phyloP scores from a whole-genome alignment of 1,140 invertebrate genomes.

The Formica exsecta region DNA sequence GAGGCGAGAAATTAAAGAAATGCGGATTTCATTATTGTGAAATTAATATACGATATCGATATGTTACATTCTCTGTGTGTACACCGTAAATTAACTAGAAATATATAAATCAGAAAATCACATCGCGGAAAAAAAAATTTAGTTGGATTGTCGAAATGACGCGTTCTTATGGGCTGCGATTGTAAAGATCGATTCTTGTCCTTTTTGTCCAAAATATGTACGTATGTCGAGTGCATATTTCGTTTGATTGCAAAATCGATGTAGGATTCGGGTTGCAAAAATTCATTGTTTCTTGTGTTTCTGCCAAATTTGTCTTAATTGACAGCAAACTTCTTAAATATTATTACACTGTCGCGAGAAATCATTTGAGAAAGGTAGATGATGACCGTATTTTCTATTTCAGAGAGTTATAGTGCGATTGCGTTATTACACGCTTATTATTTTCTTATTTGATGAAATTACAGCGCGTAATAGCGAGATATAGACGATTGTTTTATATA shows the following conservation, averaged over 20 bases:
- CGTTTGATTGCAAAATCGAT: not conserved
- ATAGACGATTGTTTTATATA: conserved; percentile 13
- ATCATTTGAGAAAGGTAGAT: not conserved
- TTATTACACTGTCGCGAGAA: not conserved
- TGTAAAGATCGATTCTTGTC: not conserved
- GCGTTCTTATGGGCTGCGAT: too few relatives aligned
- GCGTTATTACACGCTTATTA: too few relatives aligned
- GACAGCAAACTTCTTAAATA: not conserved
- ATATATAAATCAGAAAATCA: not conserved
- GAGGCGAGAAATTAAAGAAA: conserved; percentile 16
- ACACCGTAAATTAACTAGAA: not conserved
- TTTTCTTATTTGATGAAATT: not conserved
- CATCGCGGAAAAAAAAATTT: not conserved
- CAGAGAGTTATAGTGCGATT: not conserved
- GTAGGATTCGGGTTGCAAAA: not conserved
- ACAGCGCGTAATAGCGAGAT: conserved; percentile 14
- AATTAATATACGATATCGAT: not conserved
- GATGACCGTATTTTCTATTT: not conserved
- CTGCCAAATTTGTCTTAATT: not conserved
- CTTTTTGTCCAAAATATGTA: not conserved
- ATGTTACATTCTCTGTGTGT: not conserved
- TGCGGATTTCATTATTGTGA: not conserved
- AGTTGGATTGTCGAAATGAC: not conserved
- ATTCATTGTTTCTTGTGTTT: not conserved
- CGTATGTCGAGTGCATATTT: not conserved